Evolutionary conservation across 2,113 vertebrate genomes (phyloP), one percentile per base, ranked within the genome.

Genomic region (Centropristis striata): DNA sequence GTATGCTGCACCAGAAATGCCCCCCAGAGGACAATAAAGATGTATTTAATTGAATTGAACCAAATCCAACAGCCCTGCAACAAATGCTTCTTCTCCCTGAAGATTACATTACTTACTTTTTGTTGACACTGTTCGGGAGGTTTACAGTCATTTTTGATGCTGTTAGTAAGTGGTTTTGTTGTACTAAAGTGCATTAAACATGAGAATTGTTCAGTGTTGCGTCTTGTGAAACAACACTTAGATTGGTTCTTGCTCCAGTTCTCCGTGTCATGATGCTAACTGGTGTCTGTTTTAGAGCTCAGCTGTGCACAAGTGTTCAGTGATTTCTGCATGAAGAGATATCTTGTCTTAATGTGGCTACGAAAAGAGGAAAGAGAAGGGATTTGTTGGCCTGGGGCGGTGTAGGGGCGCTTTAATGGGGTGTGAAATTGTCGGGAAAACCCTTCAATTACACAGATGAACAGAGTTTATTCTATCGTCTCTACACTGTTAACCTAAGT

Each of bases 341-440:
- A 54, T 53, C 15, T 36, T 64, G 27, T 25, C 25, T 75, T 25
- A 53, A 16, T 12, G 49, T 41, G 2, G 10, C 39, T 14, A 4
- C 27, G 32, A 63, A 18, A 14, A 32, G 23, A 60, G 41, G 4
- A 25, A 41, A 41, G 21, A 28, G 60, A 10, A 2, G 28, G 28
- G 28, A 25, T 37, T 2, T 53, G 12, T 46, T 8, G 54, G 21
- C 21, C 41, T 27, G 32, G 0, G 32, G 32, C 6, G 32, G 32
- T 4, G 32, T 32, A 16, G 16, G 11, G 6, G 39, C 25, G 4
- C 8, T 63, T 61, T 37, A 60, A 70, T 39, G 25, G 5, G 25
- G 66, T 53, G 49, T 64, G 28, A 63, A 71, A 71, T 18, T n/a
- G 20, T 37, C 16, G 21, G n/a, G 12, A 21, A 41, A 65, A 64